phyloP scores from a whole-genome alignment of 2,113 vertebrate genomes.

The Catagonus wagneri region DNA sequence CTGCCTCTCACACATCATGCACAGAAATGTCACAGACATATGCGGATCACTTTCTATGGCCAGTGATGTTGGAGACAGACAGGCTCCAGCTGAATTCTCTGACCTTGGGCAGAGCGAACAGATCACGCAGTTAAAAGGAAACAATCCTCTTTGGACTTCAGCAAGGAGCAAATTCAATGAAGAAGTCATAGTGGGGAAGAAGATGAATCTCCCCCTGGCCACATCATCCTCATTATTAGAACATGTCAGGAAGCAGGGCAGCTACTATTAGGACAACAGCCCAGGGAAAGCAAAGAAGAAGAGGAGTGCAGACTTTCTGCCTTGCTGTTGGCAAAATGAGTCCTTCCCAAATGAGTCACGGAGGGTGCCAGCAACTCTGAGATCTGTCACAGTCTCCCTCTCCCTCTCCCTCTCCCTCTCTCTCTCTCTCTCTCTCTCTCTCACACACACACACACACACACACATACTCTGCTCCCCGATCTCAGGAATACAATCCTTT shows the following conservation, averaged over 20 bases:
- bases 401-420: too few relatives aligned
- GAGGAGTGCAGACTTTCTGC: constrained; percentile 34
- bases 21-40: constrained; percentile 47
- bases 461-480: background rate
- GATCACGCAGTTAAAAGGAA: background rate
- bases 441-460: background rate
- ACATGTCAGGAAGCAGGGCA: constrained; percentile 67
- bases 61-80: constrained; percentile 52
- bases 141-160: constrained; percentile 59
- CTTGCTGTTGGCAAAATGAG: constrained; percentile 66
- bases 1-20: constrained; percentile 15
- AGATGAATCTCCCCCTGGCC: constrained; percentile 60
- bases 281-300: constrained; percentile 37
- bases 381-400: background rate
- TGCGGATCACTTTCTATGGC: background rate
- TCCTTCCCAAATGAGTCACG: constrained; percentile 42
- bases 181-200: constrained; percentile 67
- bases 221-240: constrained; percentile 72
- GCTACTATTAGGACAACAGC: constrained; percentile 71
- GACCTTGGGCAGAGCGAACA: constrained; percentile 56
- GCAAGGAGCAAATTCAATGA: constrained; percentile 68
- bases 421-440: too few relatives aligned
- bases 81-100: constrained; percentile 62
- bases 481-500: constrained; percentile 28
- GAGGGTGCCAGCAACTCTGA: constrained; percentile 26